These are phyloP conservation scores for Cinclus cinclus DNA, from an alignment of 2,113 vertebrate species.

Conservation along the genomic window DNA sequence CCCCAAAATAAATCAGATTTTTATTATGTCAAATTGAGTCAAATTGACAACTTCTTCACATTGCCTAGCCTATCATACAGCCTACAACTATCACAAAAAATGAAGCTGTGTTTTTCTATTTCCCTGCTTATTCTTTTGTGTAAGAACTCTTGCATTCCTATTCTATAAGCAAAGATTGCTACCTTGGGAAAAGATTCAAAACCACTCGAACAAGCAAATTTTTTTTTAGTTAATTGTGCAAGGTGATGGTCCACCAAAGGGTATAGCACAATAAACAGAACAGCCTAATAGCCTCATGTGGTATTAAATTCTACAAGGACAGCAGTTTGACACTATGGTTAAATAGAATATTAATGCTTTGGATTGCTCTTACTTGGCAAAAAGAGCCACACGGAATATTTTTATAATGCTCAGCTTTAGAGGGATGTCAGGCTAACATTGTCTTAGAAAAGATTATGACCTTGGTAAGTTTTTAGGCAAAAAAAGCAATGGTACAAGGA, in stretches of 20 bases:
- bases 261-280: background rate
- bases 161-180: background rate
- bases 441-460: background rate
- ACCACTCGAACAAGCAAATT: background rate
- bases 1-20: background rate
- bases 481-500: background rate
- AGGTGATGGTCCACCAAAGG: background rate
- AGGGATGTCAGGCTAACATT: background rate
- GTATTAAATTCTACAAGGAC: conserved; percentile 21
- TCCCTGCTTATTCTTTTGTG: background rate
- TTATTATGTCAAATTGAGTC: background rate
- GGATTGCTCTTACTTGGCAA: background rate
- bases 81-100: background rate
- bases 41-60: background rate
- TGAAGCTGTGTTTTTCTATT: background rate
- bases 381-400: background rate
- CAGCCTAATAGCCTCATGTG: background rate
- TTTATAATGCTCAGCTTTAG: background rate
- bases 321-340: background rate
- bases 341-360: background rate
- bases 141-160: background rate
- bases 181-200: background rate
- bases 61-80: background rate
- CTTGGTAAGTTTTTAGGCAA: background rate
- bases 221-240: background rate